Conservation (phyloP, 1,140 invertebrate genomes). For the Trialeurodes vaporariorum region DNA sequence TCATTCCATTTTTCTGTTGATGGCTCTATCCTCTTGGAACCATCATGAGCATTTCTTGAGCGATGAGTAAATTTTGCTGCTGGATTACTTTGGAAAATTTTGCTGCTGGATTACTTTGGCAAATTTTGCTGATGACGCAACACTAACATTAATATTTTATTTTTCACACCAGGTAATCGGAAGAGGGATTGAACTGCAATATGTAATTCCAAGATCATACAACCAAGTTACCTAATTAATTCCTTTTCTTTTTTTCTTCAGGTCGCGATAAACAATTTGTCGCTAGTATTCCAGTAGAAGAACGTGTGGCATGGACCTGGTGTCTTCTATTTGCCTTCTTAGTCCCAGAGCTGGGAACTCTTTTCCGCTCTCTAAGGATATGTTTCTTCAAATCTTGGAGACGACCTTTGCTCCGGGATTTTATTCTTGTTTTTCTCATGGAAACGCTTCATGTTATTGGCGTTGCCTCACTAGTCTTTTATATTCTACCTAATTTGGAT, state of each 20-base stretch:
- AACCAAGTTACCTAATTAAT: too few relatives aligned
- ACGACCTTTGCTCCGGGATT: constrained; percentile 25
- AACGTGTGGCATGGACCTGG: constrained; percentile 87
- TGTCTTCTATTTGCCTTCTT: constrained; percentile 75
- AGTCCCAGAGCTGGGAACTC: constrained; percentile 73
- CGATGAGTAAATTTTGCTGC: background rate
- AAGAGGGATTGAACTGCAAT: background rate
- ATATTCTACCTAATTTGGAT: constrained; percentile 79
- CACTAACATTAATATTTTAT: too few relatives aligned
- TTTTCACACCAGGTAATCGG: too few relatives aligned
- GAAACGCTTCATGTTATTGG: constrained; percentile 81
- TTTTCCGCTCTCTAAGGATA: constrained; percentile 72
- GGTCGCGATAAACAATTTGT: constrained; percentile 71
- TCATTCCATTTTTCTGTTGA: too few relatives aligned
- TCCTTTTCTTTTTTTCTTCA: constrained; percentile 33
- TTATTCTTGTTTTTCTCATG: constrained; percentile 52
- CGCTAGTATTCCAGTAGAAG: constrained; percentile 61
- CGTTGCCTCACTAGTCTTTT: constrained; percentile 68
- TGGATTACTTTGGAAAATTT: background rate
- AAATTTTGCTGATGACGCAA: background rate
- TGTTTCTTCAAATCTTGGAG: constrained; percentile 66
- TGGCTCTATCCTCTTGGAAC: too few relatives aligned
- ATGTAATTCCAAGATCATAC: too few relatives aligned
- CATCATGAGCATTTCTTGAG: too few relatives aligned
- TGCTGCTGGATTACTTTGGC: background rate